Evolutionary conservation across 2,888 invertebrate genomes (phyloP).

Genomic region (Phragmatobia fuliginosa): DNA sequence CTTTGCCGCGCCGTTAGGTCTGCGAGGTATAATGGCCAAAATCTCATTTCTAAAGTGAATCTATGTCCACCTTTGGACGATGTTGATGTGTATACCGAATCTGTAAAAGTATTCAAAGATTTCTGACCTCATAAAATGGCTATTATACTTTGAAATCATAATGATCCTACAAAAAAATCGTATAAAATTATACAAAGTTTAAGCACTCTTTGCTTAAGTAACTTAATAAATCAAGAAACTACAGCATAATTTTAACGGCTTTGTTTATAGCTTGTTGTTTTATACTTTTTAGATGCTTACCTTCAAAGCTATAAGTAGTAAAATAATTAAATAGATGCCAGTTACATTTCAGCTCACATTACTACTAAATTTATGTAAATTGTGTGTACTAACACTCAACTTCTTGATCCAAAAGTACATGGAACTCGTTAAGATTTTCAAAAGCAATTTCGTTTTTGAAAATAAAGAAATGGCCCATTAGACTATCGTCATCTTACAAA

Average conservation of each 20-base stretch:
- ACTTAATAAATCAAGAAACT: not conserved
- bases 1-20: too few relatives aligned
- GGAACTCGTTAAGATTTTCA: not conserved
- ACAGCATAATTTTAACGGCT: too few relatives aligned
- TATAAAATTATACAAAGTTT: not conserved
- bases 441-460: slow-evolving; percentile 8
- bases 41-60: too few relatives aligned
- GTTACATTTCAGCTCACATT: not conserved
- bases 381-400: not conserved
- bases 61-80: too few relatives aligned
- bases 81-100: too few relatives aligned
- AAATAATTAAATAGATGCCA: not conserved
- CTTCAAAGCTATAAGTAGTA: not conserved
- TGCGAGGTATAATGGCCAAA: too few relatives aligned
- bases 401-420: not conserved
- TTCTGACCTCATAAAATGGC: not conserved
- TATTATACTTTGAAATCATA: not conserved
- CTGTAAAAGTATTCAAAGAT: not conserved
- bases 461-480: slow-evolving; percentile 7
- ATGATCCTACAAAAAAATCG: not conserved
- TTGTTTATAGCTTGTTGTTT: not conserved
- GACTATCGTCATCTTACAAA: slow-evolving; percentile 6
- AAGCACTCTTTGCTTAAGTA: not conserved
- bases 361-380: not conserved
- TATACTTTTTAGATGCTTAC: not conserved